A percentile compares a stretch with the other conserved stretches of the same genome.
phyloP scores from a whole-genome alignment of 2,888 invertebrate genomes.

The Arge pagana region DNA sequence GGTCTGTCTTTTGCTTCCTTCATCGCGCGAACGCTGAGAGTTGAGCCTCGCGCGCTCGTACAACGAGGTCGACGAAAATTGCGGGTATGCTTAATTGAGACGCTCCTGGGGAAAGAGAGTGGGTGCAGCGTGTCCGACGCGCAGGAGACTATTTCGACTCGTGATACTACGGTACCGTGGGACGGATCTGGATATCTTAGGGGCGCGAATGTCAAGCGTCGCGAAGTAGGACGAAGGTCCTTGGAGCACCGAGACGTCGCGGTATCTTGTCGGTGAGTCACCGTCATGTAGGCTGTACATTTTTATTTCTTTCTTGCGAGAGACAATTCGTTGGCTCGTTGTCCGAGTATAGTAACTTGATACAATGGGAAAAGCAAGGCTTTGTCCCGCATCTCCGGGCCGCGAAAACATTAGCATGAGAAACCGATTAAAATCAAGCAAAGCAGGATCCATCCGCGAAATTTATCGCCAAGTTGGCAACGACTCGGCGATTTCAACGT shows the following conservation, averaged over 20 bases:
- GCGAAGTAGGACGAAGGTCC: constrained; percentile 5
- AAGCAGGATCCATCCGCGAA: too few species aligned
- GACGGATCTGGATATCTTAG: neutral
- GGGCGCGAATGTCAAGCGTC: neutral
- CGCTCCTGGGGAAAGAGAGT: constrained; percentile 8
- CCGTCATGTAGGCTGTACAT: constrained; percentile 8
- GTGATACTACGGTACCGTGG: neutral
- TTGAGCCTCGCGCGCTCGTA: neutral
- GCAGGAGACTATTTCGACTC: constrained; percentile 7
- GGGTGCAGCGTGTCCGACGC: constrained; percentile 1
- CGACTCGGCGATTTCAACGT: too few species aligned
- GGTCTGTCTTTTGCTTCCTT: neutral
- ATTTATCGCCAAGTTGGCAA: too few species aligned
- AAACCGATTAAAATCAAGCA: constrained; percentile 17
- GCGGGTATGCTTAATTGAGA: neutral
- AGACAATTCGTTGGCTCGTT: constrained; percentile 12
- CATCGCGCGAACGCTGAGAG: neutral
- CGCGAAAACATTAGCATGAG: constrained; percentile 12
- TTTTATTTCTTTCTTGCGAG: constrained; percentile 7
- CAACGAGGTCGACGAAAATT: neutral
- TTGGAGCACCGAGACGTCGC: constrained; percentile 7
- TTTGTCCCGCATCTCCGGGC: too few species aligned
- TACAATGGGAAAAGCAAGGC: constrained; percentile 11
- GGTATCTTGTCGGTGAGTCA: constrained; percentile 10
- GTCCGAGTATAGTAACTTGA: constrained; percentile 7